Percentiles rank a stretch among this genome's conserved stretches.
Conservation (phyloP, 2,113 vertebrate genomes). For the Gracilinanus agilis region DNA sequence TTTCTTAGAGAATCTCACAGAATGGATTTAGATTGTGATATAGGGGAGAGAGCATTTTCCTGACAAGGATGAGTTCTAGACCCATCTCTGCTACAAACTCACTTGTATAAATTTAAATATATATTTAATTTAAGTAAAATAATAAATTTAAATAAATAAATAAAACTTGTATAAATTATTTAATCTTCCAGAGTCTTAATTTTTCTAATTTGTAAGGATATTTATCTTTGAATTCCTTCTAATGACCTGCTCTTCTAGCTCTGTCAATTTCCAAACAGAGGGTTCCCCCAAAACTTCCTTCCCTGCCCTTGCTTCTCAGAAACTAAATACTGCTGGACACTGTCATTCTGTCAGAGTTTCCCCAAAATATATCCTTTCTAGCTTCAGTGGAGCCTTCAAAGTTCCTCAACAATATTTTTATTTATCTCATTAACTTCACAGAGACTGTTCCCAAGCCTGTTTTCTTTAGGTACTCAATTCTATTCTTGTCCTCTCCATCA, state of each 20-base stretch:
- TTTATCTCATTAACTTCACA: background rate
- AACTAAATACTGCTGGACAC: background rate
- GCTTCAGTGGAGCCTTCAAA: background rate
- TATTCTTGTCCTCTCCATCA: background rate
- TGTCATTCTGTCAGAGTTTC: background rate
- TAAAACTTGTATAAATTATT: background rate
- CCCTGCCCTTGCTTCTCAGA: background rate
- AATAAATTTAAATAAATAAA: too few relatives aligned
- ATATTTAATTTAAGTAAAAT: too few relatives aligned
- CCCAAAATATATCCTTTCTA: background rate
- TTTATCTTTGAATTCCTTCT: background rate
- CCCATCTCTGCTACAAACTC: background rate
- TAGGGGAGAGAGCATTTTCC: background rate
- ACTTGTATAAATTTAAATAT: background rate
- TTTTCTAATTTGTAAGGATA: background rate
- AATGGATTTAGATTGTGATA: background rate
- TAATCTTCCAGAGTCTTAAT: background rate
- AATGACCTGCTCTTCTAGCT: background rate
- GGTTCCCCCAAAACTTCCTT: background rate
- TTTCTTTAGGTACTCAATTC: background rate
- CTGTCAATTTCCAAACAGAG: background rate
- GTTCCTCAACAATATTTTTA: background rate
- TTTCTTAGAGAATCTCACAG: background rate
- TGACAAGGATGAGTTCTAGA: background rate
- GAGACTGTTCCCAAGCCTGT: background rate